Conservation (phyloP, 1,140 invertebrate species). For the Dendrolimus punctatus region DNA sequence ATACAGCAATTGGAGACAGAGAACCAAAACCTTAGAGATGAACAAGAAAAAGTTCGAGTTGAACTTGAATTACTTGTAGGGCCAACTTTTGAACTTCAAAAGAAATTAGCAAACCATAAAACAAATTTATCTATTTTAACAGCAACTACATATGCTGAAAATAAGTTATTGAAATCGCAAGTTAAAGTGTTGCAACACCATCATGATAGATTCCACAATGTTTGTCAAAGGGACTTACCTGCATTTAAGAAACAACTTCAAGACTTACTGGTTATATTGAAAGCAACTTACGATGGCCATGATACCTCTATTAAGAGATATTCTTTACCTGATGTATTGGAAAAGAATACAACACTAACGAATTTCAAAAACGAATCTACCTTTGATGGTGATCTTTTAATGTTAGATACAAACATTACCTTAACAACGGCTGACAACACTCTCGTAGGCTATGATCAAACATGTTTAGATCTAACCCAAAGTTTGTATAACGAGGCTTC, state of each 20-base stretch:
- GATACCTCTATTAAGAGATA: slow-evolving; percentile 41
- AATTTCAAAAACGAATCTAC: slow-evolving; percentile 52
- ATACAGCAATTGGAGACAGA: slow-evolving; percentile 25
- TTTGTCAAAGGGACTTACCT: slow-evolving; percentile 58
- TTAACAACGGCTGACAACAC: slow-evolving; percentile 49
- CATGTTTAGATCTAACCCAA: slow-evolving; percentile 47
- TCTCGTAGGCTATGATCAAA: slow-evolving; percentile 41
- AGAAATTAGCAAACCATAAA: slow-evolving; percentile 50
- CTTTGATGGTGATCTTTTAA: slow-evolving; percentile 55
- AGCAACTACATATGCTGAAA: slow-evolving; percentile 61
- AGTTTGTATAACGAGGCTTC: slow-evolving; percentile 31
- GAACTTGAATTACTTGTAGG: slow-evolving; percentile 46
- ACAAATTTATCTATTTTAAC: slow-evolving; percentile 63
- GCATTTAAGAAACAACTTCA: slow-evolving; percentile 46
- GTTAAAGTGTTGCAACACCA: slow-evolving; percentile 53
- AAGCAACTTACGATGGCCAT: slow-evolving; percentile 19
- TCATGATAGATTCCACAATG: slow-evolving; percentile 44
- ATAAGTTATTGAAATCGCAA: slow-evolving; percentile 51
- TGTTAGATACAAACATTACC: slow-evolving; percentile 59
- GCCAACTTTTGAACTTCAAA: slow-evolving; percentile 46
- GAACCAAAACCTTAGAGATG: slow-evolving; percentile 31
- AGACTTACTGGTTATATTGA: slow-evolving; percentile 39
- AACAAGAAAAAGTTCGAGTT: slow-evolving; percentile 33
- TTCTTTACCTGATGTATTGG: slow-evolving; percentile 39
- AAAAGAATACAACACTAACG: slow-evolving; percentile 26